A percentile compares a stretch with the other conserved stretches of the same genome.
These are phyloP conservation scores for Bolinopsis microptera DNA, from an alignment of 37 sponge, comb jelly and placozoan species.

Conservation along the genomic window DNA sequence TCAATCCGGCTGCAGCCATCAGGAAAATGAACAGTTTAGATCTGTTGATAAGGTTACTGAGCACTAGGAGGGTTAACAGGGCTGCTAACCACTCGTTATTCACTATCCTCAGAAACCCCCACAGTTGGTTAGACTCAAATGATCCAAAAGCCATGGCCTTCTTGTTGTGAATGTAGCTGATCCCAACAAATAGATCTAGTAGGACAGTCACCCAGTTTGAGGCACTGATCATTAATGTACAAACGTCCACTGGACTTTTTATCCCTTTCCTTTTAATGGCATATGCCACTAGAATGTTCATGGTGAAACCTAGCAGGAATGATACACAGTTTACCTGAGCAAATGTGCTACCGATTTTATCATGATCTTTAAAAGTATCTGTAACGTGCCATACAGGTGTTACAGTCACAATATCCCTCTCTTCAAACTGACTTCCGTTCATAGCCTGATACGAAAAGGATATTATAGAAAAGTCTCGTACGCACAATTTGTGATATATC, in stretches of 20 bases:
- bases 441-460: too few relatives aligned
- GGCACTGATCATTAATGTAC: neutral
- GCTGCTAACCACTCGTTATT: neutral
- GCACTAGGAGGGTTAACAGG: neutral
- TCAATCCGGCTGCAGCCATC: neutral
- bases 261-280: neutral
- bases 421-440: too few relatives aligned
- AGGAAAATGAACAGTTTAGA: neutral
- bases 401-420: neutral
- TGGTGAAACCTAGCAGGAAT: neutral
- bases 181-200: constrained; percentile 18
- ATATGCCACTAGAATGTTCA: neutral
- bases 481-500: too few relatives aligned
- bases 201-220: constrained; percentile 34
- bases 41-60: neutral
- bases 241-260: constrained; percentile 29
- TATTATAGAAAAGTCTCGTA: too few relatives aligned
- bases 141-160: neutral
- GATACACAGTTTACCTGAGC: neutral
- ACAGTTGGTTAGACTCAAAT: neutral
- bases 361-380: neutral
- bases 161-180: neutral
- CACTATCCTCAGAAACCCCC: constrained; percentile 1
- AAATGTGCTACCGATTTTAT: neutral
- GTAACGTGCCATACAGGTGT: neutral